Base-by-base conservation (phyloP, 2,888 invertebrate genomes). In the Erpobdella octoculata region DNA sequence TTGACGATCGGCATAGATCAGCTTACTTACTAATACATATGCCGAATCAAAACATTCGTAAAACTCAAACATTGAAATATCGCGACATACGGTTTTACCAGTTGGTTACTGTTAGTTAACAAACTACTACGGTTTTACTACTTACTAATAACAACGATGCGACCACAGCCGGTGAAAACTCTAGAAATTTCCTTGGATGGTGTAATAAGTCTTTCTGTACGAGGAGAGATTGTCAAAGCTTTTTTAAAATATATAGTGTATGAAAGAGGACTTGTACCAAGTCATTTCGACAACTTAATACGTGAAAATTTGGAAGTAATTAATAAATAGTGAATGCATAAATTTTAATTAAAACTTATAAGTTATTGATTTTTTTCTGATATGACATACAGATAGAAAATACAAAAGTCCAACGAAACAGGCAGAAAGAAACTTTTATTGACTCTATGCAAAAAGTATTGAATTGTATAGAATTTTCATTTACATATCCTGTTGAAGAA, bases 181-280 rank as follows among this genome's bases (percentile, higher is more conserved):
- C 28, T 53, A n/a, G 62, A 62, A 28, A 35, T 62, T 31, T n/a
- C n/a, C n/a, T 12, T 62, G 62, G 62, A 62, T 31, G 62, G 62
- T 33, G 9, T 62, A 1, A 28, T 31, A 33, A 31, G 3, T 35
- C 9, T 62, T 9, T 35, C 62, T 2, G 35, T 35, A 3, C 21
- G 62, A 35, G 62, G 31, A 6, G 62, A 62, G 21, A 62, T 62
- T 2, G 31, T 62, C 25, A 62, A 62, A 35, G 28, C 62, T 6
- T 31, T 62, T 35, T 35, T 62, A 35, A 62, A 62, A 35, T 62
- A 33, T 35, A 62, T 62, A n/a, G 62, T 62, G 12, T 62, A 31
- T 62, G 62, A 62, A 15, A 62, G 62, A 15, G 62, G 35, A 28
- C 31, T 62, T n/a, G 62, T 62, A 1, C 62, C 62, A n/a, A 35